A percentile compares a stretch with the other conserved stretches of the same genome.
Conservation (phyloP, 2,113 vertebrate genomes). For the Malurus melanocephalus region DNA sequence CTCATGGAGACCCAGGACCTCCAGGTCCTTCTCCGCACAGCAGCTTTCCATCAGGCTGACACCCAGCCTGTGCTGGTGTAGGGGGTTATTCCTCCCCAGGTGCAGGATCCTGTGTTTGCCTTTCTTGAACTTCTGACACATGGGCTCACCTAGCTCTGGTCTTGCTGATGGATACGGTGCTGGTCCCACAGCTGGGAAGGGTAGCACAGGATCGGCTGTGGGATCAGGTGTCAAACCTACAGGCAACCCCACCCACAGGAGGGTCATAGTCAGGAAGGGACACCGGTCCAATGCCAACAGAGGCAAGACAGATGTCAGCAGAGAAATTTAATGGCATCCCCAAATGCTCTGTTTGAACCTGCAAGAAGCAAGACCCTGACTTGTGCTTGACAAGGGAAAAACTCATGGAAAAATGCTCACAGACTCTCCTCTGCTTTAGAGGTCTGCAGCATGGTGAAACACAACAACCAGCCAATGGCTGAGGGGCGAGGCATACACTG, state of each 20-base stretch:
- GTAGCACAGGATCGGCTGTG: not conserved
- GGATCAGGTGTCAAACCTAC: not conserved
- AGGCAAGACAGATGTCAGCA: not conserved
- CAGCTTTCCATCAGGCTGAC: not conserved
- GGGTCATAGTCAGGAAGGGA: not conserved
- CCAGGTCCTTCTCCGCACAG: not conserved
- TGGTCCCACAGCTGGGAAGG: not conserved
- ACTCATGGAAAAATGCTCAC: not conserved
- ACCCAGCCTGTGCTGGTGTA: not conserved
- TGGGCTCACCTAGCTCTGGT: too few relatives aligned
- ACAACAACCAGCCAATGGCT: not conserved
- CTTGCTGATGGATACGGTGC: not conserved
- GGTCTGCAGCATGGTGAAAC: not conserved
- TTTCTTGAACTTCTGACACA: not conserved
- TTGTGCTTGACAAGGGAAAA: accelerated
- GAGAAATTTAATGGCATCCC: not conserved
- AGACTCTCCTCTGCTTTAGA: not conserved
- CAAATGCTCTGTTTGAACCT: not conserved
- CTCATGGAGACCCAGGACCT: not conserved
- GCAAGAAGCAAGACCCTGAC: not conserved
- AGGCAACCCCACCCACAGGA: not conserved
- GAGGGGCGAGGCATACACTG: not conserved
- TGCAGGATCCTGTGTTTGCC: not conserved
- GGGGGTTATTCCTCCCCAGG: not conserved
- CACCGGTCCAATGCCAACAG: accelerated